Evolutionary conservation across 2,888 invertebrate species (phyloP).

Genomic region (Philhelius pedissequus): DNA sequence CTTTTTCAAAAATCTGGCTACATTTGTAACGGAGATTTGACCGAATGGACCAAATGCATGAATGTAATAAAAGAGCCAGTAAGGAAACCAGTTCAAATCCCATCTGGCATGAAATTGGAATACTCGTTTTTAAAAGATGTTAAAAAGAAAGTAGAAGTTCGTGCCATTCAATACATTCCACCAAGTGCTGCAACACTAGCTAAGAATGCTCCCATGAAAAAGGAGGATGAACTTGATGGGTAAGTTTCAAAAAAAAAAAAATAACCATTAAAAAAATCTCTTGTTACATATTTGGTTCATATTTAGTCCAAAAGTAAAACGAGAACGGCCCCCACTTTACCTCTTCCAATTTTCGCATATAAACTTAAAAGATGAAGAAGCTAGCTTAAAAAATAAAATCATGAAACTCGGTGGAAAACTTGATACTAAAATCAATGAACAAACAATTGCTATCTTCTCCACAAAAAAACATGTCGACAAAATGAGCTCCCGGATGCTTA

Average conservation of each 20-base stretch:
- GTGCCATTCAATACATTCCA: conserved; percentile 81
- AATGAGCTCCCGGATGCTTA: conserved; percentile 83
- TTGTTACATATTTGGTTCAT: neutral
- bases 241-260: conserved; percentile 69
- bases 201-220: conserved; percentile 76
- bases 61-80: conserved; percentile 86
- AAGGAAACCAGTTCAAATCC: conserved; percentile 85
- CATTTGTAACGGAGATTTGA: conserved; percentile 85
- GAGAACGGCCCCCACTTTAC: conserved; percentile 85
- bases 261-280: neutral
- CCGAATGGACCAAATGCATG: conserved; percentile 94
- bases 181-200: conserved; percentile 78
- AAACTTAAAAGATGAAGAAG: conserved; percentile 81
- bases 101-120: conserved; percentile 81
- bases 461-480: conserved; percentile 84
- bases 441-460: conserved; percentile 88
- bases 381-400: conserved; percentile 85
- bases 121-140: conserved; percentile 82
- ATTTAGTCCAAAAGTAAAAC: conserved; percentile 82
- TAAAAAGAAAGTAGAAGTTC: conserved; percentile 81
- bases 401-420: conserved; percentile 88
- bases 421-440: conserved; percentile 82
- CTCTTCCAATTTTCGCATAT: conserved; percentile 88
- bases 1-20: conserved; percentile 87
- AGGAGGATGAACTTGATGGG: conserved; percentile 79